A percentile compares a stretch with the other conserved stretches of the same genome.
Evolutionary conservation across 2,797 vertebrate genomes (phyloP).

Genomic region (Typhlichthys eigenmanni): DNA sequence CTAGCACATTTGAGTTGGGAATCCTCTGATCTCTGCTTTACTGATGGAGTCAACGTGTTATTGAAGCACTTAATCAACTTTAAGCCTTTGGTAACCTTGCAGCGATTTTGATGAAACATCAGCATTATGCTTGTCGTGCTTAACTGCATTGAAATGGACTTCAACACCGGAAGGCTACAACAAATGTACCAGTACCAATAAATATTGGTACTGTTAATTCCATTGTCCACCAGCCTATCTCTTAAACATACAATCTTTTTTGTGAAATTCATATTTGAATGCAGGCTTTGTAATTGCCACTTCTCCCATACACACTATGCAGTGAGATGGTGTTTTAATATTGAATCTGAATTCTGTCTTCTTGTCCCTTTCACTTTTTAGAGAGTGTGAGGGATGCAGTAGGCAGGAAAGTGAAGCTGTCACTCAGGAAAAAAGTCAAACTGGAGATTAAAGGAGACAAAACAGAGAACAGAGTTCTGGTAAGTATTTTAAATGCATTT

Average conservation of each 20-base stretch:
- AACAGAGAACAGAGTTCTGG: conserved; percentile 92
- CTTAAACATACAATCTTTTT: no score
- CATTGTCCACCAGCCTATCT: no score
- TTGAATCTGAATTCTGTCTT: neutral
- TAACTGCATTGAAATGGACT: no score
- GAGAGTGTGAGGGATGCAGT: conserved; percentile 92
- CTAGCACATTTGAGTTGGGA: conserved; percentile 7
- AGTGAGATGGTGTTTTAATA: neutral
- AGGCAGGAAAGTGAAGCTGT: conserved; percentile 91
- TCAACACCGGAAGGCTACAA: no score
- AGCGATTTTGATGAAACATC: no score
- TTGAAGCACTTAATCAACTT: conserved; percentile 8
- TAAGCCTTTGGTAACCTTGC: no score
- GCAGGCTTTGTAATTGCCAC: neutral
- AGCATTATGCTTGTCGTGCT: no score
- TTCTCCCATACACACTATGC: neutral
- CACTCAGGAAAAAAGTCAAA: conserved; percentile 90
- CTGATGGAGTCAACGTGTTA: neutral
- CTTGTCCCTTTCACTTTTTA: conserved; percentile 53
- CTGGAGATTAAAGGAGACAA: conserved; percentile 93
- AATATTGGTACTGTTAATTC: no score
- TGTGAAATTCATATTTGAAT: no score
- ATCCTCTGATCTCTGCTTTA: conserved; percentile 21
- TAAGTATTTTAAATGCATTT: conserved; percentile 68
- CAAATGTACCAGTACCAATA: no score